A percentile compares a stretch with the other conserved stretches of the same genome.
These are phyloP conservation scores for Myotis davidii DNA, from an alignment of 2,113 vertebrate species.

Conservation along the genomic window DNA sequence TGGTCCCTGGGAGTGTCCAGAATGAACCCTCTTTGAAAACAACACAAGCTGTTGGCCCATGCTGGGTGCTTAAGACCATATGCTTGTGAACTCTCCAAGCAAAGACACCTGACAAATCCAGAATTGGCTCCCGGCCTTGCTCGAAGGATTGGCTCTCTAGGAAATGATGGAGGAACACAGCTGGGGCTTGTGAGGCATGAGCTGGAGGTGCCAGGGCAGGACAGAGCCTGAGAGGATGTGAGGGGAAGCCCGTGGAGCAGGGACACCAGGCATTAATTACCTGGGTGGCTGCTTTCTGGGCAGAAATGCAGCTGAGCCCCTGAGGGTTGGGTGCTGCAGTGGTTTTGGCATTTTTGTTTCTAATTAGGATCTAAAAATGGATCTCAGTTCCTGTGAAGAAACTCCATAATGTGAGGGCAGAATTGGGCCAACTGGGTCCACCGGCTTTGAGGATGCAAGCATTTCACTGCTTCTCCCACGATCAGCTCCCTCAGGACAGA, in stretches of 20 bases:
- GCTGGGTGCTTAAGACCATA: neutral
- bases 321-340: neutral
- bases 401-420: neutral
- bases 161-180: constrained; percentile 45
- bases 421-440: neutral
- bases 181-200: neutral
- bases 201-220: neutral
- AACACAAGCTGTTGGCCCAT: neutral
- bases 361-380: neutral
- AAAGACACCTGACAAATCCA: constrained; percentile 46
- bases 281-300: neutral
- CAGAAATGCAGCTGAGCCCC: neutral
- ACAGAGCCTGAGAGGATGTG: neutral
- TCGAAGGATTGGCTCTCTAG: constrained; percentile 15
- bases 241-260: neutral
- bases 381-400: neutral
- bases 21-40: neutral
- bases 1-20: neutral
- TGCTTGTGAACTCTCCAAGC: neutral
- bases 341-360: neutral
- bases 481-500: neutral
- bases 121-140: neutral
- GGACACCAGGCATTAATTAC: neutral
- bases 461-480: neutral
- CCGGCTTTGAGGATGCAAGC: neutral